Conservation (phyloP, 1,140 invertebrate species). For the Phocides pigmalion region DNA sequence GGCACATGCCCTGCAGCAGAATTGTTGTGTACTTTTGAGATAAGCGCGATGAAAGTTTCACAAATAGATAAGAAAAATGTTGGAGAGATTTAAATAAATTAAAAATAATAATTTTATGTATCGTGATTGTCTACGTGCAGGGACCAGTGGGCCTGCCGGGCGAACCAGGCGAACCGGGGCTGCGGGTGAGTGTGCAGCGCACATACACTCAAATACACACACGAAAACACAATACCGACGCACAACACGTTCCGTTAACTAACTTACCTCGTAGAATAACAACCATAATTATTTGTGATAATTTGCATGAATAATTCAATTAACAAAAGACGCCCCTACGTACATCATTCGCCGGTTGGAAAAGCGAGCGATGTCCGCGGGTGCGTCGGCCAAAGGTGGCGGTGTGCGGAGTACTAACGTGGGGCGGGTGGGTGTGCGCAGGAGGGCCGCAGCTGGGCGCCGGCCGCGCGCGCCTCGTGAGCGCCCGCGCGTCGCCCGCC, state of each 20-base stretch:
- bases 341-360: too few species aligned
- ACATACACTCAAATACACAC: conserved; percentile 22
- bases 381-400: too few species aligned
- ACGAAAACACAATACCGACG: conserved; percentile 1
- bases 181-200: conserved; percentile 79
- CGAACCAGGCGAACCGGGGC: conserved; percentile 91
- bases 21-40: neutral
- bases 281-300: neutral
- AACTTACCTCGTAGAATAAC: neutral
- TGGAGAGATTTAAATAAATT: too few species aligned
- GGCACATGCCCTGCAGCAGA: too few species aligned
- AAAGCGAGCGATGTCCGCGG: too few species aligned
- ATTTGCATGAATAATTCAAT: neutral
- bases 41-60: too few species aligned
- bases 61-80: too few species aligned
- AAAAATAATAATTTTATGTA: conserved; percentile 1
- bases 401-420: too few species aligned
- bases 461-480: conserved; percentile 68
- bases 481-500: conserved; percentile 27
- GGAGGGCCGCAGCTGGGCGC: conserved; percentile 72
- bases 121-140: conserved; percentile 74
- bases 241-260: neutral
- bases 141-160: conserved; percentile 95
- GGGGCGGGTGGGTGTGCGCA: conserved; percentile 57
- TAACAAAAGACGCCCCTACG: neutral